Conservation (phyloP, 2,888 invertebrate genomes). For the Thalpophila matura region DNA sequence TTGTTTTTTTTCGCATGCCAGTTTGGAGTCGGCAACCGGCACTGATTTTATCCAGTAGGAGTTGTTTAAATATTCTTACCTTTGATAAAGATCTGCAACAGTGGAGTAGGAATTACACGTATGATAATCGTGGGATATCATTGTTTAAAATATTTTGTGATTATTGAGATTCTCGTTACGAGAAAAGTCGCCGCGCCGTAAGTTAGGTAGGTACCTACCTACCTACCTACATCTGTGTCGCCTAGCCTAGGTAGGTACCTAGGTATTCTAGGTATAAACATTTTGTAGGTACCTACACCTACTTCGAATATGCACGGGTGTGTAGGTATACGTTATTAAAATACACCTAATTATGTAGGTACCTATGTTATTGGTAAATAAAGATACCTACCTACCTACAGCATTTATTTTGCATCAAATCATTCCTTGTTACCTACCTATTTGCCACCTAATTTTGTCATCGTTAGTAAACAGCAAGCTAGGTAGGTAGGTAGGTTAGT, state of each 20-base stretch:
- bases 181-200: background rate
- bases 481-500: too few relatives aligned
- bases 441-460: too few relatives aligned
- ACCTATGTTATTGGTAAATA: background rate
- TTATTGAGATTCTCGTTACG: constrained; percentile 9
- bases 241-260: too few relatives aligned
- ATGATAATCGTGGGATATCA: constrained; percentile 41
- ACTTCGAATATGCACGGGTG: too few relatives aligned
- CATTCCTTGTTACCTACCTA: too few relatives aligned
- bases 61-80: constrained; percentile 61
- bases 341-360: too few relatives aligned
- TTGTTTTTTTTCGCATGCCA: constrained; percentile 79
- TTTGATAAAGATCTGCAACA: constrained; percentile 43
- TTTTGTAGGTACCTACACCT: too few relatives aligned
- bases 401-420: too few relatives aligned
- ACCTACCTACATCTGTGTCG: background rate
- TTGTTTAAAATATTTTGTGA: constrained; percentile 36
- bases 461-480: too few relatives aligned
- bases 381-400: too few relatives aligned
- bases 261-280: too few relatives aligned
- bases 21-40: constrained; percentile 73
- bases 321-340: too few relatives aligned
- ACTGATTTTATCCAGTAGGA: constrained; percentile 79
- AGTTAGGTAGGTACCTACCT: background rate
- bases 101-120: constrained; percentile 22